Conservation (phyloP, 2,888 invertebrate species). For the Cryptophagus acutangulus region DNA sequence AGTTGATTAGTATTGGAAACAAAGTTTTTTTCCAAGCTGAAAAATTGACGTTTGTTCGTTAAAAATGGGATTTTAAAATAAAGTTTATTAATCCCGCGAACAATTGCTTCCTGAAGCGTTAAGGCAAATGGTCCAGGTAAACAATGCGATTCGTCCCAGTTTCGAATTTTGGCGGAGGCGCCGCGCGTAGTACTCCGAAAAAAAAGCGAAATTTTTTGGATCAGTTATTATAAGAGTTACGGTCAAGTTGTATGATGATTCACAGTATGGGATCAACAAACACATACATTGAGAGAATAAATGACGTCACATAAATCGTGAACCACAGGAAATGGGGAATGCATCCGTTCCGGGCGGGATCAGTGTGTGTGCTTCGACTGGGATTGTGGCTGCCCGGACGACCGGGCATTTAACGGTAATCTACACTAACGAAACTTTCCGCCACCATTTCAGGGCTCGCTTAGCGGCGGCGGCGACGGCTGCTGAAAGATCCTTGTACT, state of each 20-base stretch:
- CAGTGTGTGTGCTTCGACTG: conserved; percentile 21
- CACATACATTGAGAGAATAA: conserved; percentile 32
- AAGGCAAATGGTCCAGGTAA: too few relatives aligned
- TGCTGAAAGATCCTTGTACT: too few relatives aligned
- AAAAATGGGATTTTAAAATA: too few relatives aligned
- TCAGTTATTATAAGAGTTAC: conserved; percentile 6
- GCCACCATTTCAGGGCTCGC: not conserved
- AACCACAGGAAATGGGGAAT: conserved; percentile 37
- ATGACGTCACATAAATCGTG: conserved; percentile 38
- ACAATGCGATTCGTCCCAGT: too few relatives aligned
- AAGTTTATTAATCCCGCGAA: too few relatives aligned
- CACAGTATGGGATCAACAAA: conserved; percentile 27
- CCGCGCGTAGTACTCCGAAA: too few relatives aligned
- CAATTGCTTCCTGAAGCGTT: too few relatives aligned
- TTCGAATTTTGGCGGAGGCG: too few relatives aligned
- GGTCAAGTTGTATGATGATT: conserved; percentile 33
- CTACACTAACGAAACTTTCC: conserved; percentile 32
- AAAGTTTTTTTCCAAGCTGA: too few relatives aligned
- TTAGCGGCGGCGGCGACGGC: not conserved
- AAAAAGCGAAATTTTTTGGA: too few relatives aligned
- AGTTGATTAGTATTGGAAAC: too few relatives aligned
- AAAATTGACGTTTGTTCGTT: too few relatives aligned
- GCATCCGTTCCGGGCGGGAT: conserved; percentile 35
- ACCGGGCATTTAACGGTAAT: conserved; percentile 37
- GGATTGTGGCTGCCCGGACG: conserved; percentile 33